A percentile compares a stretch with the other conserved stretches of the same genome.
These are phyloP conservation scores for Pandion haliaetus DNA, from an alignment of 2,113 vertebrate species.

Conservation along the genomic window DNA sequence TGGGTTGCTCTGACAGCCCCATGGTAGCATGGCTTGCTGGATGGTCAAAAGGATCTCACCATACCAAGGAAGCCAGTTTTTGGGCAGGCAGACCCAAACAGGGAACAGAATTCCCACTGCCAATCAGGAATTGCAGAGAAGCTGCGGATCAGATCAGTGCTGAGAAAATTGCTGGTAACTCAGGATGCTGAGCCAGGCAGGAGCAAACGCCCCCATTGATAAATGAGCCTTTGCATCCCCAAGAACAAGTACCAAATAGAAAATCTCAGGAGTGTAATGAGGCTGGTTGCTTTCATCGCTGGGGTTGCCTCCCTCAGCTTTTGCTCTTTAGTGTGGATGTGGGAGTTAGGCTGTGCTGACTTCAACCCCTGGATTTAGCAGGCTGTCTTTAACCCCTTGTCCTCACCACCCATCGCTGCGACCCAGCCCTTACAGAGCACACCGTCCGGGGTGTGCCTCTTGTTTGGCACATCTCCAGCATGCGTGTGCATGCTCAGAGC, in stretches of 20 bases:
- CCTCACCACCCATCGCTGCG: not conserved
- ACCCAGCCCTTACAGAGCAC: not conserved
- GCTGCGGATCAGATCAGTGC: not conserved
- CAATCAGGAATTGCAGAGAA: not conserved
- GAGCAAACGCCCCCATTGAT: not conserved
- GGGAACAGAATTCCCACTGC: fast-evolving
- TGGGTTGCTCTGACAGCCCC: not conserved
- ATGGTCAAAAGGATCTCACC: not conserved
- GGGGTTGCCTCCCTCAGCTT: not conserved
- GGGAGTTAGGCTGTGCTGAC: not conserved
- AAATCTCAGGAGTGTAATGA: not conserved
- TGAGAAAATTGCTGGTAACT: not conserved
- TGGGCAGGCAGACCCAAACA: not conserved
- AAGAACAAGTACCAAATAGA: not conserved
- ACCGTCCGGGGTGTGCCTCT: fast-evolving
- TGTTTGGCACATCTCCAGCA: not conserved
- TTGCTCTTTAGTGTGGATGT: not conserved
- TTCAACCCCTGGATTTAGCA: not conserved
- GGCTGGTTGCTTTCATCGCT: not conserved
- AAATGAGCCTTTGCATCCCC: not conserved
- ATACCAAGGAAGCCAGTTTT: not conserved
- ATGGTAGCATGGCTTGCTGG: not conserved
- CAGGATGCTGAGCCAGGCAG: not conserved
- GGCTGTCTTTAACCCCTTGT: not conserved
- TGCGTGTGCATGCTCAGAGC: fast-evolving